Evolutionary conservation across 92 coral and sea anemone genomes (phyloP), one percentile per base, ranked within the genome.

Genomic region (Diadumene lineata): DNA sequence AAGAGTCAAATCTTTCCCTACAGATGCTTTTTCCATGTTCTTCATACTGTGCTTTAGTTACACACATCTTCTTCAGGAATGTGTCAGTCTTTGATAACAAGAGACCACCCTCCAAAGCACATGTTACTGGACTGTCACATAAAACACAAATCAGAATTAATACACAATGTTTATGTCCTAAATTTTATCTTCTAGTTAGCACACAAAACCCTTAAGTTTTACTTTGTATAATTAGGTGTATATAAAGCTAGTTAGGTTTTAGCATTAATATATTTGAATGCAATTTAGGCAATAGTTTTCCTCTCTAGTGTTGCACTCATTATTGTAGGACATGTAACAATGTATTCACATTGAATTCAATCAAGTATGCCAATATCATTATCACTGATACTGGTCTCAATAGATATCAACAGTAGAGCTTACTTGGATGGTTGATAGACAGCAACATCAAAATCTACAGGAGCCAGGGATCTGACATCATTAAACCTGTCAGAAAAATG

Each of bases 21-120:
- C 99, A 96, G 7, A 93, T 78, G 46, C 73, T 89, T 77, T 92
- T 96, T 19, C 99, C 99, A 56, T 92, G 92, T 74, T 96, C 99
- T 31, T 88, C 89, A 46, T 92, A 96, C 68, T 96, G 97, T 16
- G 99, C 93, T 89, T 96, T 96, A 0, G 99, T 88, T 43, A 96
- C 86, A 31, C 97, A 90, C 99, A 96, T 96, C 83, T 91, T 91
- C 72, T 87, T 84, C 34, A 69, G 31, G 60, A 96, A 96, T 31
- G 85, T 87, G 50, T 92, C 97, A 17, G 89, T 86, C 72, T 89
- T 92, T 33, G 96, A 79, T 74, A 96, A 82, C 24, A 87, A 73
- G 23, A 68, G 75, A 10, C 99, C 99, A 1, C 99, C 99, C 31
- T 92, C 87, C 99, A 97, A 88, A 0, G 91, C 96, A 50, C 84